Evolutionary conservation across 2,113 vertebrate genomes (phyloP).

Genomic region (Chroicocephalus ridibundus): DNA sequence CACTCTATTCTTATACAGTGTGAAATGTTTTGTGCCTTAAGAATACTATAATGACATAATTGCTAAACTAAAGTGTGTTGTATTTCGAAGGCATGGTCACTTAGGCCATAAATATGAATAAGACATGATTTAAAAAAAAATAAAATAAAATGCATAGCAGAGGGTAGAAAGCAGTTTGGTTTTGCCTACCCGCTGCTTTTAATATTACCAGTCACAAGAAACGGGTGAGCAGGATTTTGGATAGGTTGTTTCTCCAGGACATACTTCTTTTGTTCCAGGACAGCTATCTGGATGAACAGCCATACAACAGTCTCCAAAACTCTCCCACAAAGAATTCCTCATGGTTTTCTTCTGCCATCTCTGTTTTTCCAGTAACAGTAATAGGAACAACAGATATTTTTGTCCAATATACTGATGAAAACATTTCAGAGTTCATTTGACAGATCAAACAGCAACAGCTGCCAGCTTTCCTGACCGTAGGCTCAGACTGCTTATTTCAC

Average conservation of each 20-base stretch:
- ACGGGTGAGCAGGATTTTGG: not conserved
- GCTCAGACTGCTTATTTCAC: not conserved
- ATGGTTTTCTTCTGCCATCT: not conserved
- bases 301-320: not conserved
- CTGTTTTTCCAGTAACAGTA: not conserved
- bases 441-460: not conserved
- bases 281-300: not conserved
- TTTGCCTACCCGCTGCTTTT: not conserved
- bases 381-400: not conserved
- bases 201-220: not conserved
- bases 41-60: not conserved
- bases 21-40: not conserved
- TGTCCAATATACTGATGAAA: not conserved
- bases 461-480: not conserved
- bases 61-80: not conserved
- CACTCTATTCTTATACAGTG: not conserved
- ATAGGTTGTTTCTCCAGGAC: not conserved
- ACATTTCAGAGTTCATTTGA: not conserved
- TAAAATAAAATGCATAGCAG: not conserved
- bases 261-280: not conserved
- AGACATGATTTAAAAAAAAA: not conserved
- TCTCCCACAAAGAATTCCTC: not conserved
- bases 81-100: not conserved
- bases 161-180: not conserved
- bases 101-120: not conserved